Evolutionary conservation across 2,797 vertebrate species (phyloP), one percentile per base, ranked within the genome.

Genomic region (Lycodopsis pacificus): DNA sequence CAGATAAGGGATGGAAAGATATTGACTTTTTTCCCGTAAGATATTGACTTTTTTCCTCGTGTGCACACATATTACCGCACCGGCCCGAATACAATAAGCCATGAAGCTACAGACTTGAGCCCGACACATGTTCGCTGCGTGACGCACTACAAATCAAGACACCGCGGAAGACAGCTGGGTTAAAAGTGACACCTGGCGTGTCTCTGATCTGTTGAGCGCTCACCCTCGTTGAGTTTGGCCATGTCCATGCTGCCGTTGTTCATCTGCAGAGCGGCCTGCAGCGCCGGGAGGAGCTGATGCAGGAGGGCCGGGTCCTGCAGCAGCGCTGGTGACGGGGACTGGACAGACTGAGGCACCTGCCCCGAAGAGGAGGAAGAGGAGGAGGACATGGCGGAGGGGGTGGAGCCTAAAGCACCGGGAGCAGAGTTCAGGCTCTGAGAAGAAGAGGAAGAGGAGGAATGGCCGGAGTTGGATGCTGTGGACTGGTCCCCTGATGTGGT

Each of bases 221-320:
- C 95, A 99, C 98, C 98, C 95, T 99, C 98, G 71, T 99, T 99
- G 92, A 99, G 98, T 95, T 99, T 99, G 59, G 97, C 96, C 96
- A 99, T 96, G 93, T 99, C 98, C 95, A 99, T 96, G 76, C 94
- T 98, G 94, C 97, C 97, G 90, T 98, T 99, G 93, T 98, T 99
- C 93, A 99, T 96, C 94, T 99, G 98, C 92, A 99, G 94, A 0
- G 98, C 98, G 38, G 98, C 97, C 95, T 99, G 98, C 87, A 99
- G 95, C 53, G 98, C 97, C 53, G 98, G 98, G 79, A 99, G 96
- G 80, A 99, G 95, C 94, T 99, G 98, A 86, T 98, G 96, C 87
- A 99, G 95, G 72, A 99, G 96, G 70, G 97, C 97, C n/a, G 98
- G 98, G 92, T 99, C 98, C 95, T 99, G 98, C 85, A 99, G 96